Percentiles rank a stretch among this genome's conserved stretches.
phyloP scores from a whole-genome alignment of 2,797 vertebrate species.

The Austrolebias charrua region DNA sequence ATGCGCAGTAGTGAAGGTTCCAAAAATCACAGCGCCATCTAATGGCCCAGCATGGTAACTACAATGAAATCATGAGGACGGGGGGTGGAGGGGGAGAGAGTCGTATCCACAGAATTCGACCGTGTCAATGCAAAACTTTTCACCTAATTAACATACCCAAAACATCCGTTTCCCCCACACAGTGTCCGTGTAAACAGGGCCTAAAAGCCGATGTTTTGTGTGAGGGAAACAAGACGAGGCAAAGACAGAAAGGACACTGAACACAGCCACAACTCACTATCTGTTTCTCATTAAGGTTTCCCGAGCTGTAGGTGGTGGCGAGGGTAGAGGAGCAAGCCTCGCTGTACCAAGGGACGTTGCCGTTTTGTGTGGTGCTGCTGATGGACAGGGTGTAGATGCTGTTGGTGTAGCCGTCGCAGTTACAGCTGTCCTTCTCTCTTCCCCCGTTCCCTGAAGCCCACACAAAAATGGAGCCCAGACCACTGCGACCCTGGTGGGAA shows the following conservation, averaged over 20 bases:
- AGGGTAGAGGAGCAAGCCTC: conserved; percentile 98
- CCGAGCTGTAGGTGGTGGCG: conserved; percentile 96
- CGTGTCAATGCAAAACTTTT: too few species aligned
- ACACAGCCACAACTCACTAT: conserved; percentile 88
- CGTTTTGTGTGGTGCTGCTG: conserved; percentile 94
- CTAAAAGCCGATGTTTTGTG: neutral
- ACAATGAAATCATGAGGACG: too few species aligned
- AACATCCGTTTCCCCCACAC: too few species aligned
- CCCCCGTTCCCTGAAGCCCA: conserved; percentile 98
- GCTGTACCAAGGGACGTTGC: conserved; percentile 97
- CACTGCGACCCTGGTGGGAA: conserved; percentile 84
- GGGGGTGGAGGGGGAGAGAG: too few species aligned
- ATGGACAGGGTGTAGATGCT: conserved; percentile 98
- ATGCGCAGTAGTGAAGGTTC: too few species aligned
- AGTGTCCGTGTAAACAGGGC: too few species aligned
- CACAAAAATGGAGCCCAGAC: conserved; percentile 96
- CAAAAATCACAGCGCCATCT: too few species aligned
- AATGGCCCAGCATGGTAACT: too few species aligned
- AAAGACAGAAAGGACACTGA: conserved; percentile 42
- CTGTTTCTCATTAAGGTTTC: conserved; percentile 93
- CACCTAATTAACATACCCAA: too few species aligned
- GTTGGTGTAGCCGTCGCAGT: conserved; percentile 99
- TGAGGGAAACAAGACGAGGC: neutral
- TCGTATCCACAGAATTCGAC: too few species aligned
- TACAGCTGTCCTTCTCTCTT: conserved; percentile 94